Evolutionary conservation across 1,140 invertebrate species (phyloP).

Genomic region (Drosophila gunungcola): DNA sequence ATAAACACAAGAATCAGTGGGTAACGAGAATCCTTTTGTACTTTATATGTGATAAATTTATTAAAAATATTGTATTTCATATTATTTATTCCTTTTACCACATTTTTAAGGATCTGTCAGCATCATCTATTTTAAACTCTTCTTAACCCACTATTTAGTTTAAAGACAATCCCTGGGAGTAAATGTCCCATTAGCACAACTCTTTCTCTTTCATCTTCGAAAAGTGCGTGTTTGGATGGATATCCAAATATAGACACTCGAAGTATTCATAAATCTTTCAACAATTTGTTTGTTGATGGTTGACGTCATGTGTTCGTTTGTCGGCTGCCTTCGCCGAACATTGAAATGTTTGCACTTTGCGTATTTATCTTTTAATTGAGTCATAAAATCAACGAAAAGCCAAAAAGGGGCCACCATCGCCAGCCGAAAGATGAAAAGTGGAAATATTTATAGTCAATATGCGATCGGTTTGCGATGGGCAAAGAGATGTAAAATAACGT

Average conservation of each 20-base stretch:
- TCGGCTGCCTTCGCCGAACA: conserved; percentile 53
- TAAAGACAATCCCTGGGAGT: not conserved
- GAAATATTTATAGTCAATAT: conserved; percentile 57
- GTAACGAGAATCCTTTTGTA: not conserved
- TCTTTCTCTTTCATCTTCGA: conserved; percentile 50
- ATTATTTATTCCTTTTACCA: no score
- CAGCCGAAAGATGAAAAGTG: conserved; percentile 50
- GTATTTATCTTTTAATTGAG: conserved; percentile 77
- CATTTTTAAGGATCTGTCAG: not conserved
- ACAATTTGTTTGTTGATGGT: conserved; percentile 51
- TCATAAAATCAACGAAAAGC: conserved; percentile 57
- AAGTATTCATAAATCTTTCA: conserved; percentile 57
- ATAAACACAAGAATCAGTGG: conserved; percentile 1
- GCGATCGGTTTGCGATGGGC: conserved; percentile 30
- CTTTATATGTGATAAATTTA: not conserved
- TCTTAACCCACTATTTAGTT: not conserved
- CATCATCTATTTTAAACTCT: not conserved
- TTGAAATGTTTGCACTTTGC: conserved; percentile 53
- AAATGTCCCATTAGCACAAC: conserved; percentile 33
- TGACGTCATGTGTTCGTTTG: conserved; percentile 32
- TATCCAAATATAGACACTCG: conserved; percentile 32
- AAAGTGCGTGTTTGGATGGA: conserved; percentile 15
- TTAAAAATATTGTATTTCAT: no score
- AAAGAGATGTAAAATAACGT: conserved; percentile 35
- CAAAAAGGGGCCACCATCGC: conserved; percentile 22